Conservation (phyloP, 2,797 vertebrate species). For the Acestrorhynchus altus region DNA sequence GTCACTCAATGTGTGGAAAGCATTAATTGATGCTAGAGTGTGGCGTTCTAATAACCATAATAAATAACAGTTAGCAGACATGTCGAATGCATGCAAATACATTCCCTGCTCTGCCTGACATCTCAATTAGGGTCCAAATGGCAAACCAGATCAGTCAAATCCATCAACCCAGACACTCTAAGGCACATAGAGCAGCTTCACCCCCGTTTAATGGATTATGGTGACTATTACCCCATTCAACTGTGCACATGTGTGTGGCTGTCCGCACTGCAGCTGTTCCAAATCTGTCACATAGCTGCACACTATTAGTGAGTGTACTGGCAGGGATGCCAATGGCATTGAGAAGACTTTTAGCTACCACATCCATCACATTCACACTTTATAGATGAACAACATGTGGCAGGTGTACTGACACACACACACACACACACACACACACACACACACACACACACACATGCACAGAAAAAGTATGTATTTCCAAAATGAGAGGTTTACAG, state of each 20-base stretch:
- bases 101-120: constrained; percentile 78
- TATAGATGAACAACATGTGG: background rate
- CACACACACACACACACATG: background rate
- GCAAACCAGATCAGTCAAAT: constrained; percentile 74
- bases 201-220: constrained; percentile 28
- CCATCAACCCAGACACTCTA: constrained; percentile 64
- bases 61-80: constrained; percentile 84
- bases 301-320: background rate
- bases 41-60: constrained; percentile 82
- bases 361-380: constrained; percentile 63
- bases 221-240: constrained; percentile 10
- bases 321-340: background rate
- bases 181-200: constrained; percentile 13
- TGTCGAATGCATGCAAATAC: constrained; percentile 72
- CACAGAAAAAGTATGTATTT: no score
- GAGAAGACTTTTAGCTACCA: constrained; percentile 50
- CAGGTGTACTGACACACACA: no score
- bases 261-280: constrained; percentile 10
- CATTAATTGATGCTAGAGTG: constrained; percentile 81
- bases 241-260: constrained; percentile 16
- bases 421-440: background rate
- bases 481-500: no score
- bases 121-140: constrained; percentile 83
- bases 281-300: background rate
- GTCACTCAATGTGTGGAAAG: constrained; percentile 35